A percentile compares a stretch with the other conserved stretches of the same genome.
Evolutionary conservation across 1,140 invertebrate genomes (phyloP).

Genomic region (Penaeus vannamei): DNA sequence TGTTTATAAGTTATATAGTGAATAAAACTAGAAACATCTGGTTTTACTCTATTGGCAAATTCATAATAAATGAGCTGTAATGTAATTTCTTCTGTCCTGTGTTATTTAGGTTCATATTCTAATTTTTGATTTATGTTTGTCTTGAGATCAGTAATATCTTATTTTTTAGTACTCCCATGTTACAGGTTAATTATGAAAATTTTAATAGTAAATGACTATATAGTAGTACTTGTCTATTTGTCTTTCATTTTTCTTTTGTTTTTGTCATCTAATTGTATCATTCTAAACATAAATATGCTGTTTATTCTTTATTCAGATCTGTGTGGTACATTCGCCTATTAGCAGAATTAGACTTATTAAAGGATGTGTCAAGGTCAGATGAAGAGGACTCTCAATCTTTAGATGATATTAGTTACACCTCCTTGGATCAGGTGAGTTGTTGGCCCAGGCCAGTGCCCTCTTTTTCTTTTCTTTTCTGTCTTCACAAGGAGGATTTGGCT

Average conservation of each 20-base stretch:
- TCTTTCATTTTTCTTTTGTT: not conserved
- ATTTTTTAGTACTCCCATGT: conserved; percentile 66
- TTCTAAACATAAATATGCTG: not conserved
- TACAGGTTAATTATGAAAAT: no score
- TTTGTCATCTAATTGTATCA: not conserved
- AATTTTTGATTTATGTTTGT: no score
- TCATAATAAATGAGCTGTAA: no score
- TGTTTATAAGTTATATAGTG: not conserved
- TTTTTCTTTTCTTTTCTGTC: no score
- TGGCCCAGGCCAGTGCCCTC: not conserved
- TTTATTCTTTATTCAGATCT: conserved; percentile 74
- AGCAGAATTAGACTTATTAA: conserved; percentile 82
- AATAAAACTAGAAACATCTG: not conserved
- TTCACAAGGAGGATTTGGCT: not conserved
- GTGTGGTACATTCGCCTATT: conserved; percentile 82
- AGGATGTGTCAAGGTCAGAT: conserved; percentile 71
- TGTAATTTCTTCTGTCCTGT: no score
- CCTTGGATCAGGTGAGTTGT: conserved; percentile 60
- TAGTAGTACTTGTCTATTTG: not conserved
- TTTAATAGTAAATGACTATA: not conserved
- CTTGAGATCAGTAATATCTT: no score
- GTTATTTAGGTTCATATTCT: no score
- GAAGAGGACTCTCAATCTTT: conserved; percentile 69
- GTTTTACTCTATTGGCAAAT: not conserved
- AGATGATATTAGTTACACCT: conserved; percentile 68